A percentile compares a stretch with the other conserved stretches of the same genome.
These are phyloP conservation scores for Drosophila mojavensis DNA, from an alignment of 1,140 invertebrate genomes.

Conservation along the genomic window DNA sequence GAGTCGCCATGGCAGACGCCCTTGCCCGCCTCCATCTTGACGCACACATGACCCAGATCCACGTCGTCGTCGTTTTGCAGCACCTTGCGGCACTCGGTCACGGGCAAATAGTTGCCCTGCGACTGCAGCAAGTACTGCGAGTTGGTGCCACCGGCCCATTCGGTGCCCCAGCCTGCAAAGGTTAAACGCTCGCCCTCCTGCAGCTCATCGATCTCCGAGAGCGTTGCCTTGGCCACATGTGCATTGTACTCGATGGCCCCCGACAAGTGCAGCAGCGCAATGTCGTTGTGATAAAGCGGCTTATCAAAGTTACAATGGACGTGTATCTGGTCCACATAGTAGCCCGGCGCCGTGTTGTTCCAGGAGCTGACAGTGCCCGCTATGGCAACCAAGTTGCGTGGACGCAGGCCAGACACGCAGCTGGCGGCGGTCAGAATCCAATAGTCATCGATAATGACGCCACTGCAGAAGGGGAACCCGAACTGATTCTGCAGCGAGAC, in stretches of 20 bases:
- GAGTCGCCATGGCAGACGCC: constrained; percentile 83
- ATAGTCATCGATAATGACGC: constrained; percentile 75
- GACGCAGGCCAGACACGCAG: constrained; percentile 70
- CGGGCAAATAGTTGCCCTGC: constrained; percentile 48
- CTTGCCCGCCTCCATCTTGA: constrained; percentile 85
- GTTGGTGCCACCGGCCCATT: constrained; percentile 34
- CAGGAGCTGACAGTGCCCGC: constrained; percentile 58
- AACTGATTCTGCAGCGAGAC: constrained; percentile 71
- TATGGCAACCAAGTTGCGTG: constrained; percentile 44
- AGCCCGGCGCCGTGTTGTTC: constrained; percentile 27
- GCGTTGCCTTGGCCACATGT: constrained; percentile 78
- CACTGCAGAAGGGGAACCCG: constrained; percentile 82
- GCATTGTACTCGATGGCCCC: constrained; percentile 79
- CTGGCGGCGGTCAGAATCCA: constrained; percentile 84
- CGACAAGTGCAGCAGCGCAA: constrained; percentile 84
- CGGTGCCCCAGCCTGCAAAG: constrained; percentile 86
- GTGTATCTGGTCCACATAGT: constrained; percentile 56
- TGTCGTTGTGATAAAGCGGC: constrained; percentile 84
- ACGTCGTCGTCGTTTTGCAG: constrained; percentile 54
- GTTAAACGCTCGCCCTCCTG: constrained; percentile 62
- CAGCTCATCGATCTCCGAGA: constrained; percentile 66
- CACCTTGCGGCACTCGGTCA: constrained; percentile 36
- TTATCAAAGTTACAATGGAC: constrained; percentile 79
- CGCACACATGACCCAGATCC: constrained; percentile 86
- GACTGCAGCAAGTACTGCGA: constrained; percentile 54